These are phyloP conservation scores for Phoxinus dragarum DNA, from an alignment of 2,797 vertebrate genomes.

Conservation along the genomic window DNA sequence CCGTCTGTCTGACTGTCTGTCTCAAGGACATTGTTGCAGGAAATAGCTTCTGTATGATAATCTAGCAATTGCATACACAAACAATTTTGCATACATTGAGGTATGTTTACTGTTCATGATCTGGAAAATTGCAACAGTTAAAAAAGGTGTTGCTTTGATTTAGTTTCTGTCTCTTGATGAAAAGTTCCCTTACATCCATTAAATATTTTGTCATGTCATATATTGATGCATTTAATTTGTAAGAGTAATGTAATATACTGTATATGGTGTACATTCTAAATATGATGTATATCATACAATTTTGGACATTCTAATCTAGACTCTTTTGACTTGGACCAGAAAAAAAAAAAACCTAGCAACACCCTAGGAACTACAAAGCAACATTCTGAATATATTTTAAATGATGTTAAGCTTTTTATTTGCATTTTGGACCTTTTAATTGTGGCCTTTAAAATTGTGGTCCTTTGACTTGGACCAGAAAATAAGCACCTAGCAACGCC, in stretches of 20 bases:
- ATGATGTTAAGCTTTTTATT: background rate
- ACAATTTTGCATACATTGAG: background rate
- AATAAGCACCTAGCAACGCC: background rate
- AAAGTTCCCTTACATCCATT: background rate
- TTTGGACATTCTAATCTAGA: background rate
- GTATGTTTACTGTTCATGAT: background rate
- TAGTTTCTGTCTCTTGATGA: background rate
- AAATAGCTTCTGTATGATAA: slow-evolving; percentile 4
- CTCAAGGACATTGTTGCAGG: slow-evolving; percentile 24
- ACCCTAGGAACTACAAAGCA: background rate
- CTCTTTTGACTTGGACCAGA: background rate
- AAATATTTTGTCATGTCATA: background rate
- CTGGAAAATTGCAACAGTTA: background rate
- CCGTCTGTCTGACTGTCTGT: slow-evolving; percentile 38
- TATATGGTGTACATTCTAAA: background rate
- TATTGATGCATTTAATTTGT: background rate
- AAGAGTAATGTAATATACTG: background rate
- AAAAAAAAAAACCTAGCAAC: too few relatives aligned
- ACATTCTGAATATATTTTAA: background rate
- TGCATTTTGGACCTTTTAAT: background rate
- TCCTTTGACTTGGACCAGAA: background rate
- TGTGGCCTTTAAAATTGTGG: background rate
- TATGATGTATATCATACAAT: background rate
- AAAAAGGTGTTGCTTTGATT: background rate
- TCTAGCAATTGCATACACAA: background rate